Evolutionary conservation across 2,113 vertebrate genomes (phyloP), one percentile per base, ranked within the genome.

Genomic region (Oceanites oceanicus): DNA sequence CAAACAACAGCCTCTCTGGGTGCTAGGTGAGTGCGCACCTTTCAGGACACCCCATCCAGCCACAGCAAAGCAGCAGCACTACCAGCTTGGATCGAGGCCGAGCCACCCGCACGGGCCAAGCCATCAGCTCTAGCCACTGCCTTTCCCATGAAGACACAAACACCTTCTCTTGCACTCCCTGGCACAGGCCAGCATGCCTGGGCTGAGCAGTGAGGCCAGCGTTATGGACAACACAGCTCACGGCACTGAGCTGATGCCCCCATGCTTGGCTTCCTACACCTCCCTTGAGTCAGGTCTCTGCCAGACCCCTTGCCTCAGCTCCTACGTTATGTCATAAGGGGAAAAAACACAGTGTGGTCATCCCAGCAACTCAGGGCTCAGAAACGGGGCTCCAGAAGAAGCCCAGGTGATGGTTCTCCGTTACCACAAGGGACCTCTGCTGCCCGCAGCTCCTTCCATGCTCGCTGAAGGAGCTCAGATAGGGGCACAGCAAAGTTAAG

Each of bases 71-170:
- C 50, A 59, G 65, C 65, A 75, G 40, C 18, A 38, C 16, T 4
- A 12, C 38, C 84, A 93, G 76, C 30, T 34, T 5, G 5, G 5
- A 7, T 2, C 0, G 0, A 62, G 49, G n/a, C 59, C 1, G 2
- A 81, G 71, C 19, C 9, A 4, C 19, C 15, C 40, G 9, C n/a
- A 18, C 0, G 0, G 14, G 23, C 56, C 71, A 63, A 47, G 53
- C 32, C 23, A 11, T 0, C 21, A 40, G 52, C 71, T 67, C 7
- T 36, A 91, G 19, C 12, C 36, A 62, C n/a, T 67, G 72, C 45
- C 30, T 49, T 75, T 62, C 68, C 45, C 42, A 20, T 1, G 1
- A 58, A 66, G 52, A 4, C 66, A 72, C 59, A 29, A n/a, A 47
- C 63, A 17, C 40, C 34, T 76, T 50, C 25, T 40, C 42, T 29